Evolutionary conservation across 1,140 invertebrate genomes (phyloP).

Genomic region (Scaptomyza hsui): DNA sequence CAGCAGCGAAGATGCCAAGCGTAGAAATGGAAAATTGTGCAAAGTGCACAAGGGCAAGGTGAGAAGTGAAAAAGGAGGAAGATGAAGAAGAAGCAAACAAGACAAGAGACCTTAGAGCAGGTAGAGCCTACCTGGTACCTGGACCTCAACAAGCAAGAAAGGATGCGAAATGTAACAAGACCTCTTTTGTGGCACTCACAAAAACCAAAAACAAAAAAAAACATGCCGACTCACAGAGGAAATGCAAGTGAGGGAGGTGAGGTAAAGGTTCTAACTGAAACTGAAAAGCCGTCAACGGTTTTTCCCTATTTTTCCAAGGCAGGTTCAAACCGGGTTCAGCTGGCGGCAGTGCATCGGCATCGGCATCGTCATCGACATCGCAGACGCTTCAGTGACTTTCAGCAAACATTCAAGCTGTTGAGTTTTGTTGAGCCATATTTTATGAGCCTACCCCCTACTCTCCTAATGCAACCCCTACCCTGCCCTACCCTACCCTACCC

Average conservation of each 20-base stretch:
- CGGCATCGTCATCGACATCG: background rate
- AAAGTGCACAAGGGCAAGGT: slow-evolving; percentile 57
- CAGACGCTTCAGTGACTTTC: slow-evolving; percentile 42
- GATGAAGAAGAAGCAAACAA: slow-evolving; percentile 3
- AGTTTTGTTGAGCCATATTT: slow-evolving; percentile 34
- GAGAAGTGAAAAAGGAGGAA: slow-evolving; percentile 18
- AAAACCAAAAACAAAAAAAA: slow-evolving; percentile 1
- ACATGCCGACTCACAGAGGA: slow-evolving; percentile 53
- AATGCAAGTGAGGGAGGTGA: slow-evolving; percentile 11
- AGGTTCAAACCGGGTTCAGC: slow-evolving; percentile 12
- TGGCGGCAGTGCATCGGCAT: slow-evolving; percentile 1
- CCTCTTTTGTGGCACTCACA: slow-evolving; percentile 31
- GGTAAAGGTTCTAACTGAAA: background rate
- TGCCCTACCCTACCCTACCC: background rate
- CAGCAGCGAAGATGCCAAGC: slow-evolving; percentile 5
- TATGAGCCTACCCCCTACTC: slow-evolving; percentile 4
- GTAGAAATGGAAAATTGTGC: slow-evolving; percentile 71
- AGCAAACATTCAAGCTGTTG: slow-evolving; percentile 24
- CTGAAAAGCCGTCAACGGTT: slow-evolving; percentile 1
- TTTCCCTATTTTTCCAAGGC: slow-evolving; percentile 15
- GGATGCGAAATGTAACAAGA: slow-evolving; percentile 48
- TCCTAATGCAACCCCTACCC: background rate
- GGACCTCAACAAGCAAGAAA: slow-evolving; percentile 2
- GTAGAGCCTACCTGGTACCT: slow-evolving; percentile 22
- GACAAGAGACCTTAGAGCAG: slow-evolving; percentile 31